Conservation (phyloP, 2,113 vertebrate genomes). For the Crotalus helleri region DNA sequence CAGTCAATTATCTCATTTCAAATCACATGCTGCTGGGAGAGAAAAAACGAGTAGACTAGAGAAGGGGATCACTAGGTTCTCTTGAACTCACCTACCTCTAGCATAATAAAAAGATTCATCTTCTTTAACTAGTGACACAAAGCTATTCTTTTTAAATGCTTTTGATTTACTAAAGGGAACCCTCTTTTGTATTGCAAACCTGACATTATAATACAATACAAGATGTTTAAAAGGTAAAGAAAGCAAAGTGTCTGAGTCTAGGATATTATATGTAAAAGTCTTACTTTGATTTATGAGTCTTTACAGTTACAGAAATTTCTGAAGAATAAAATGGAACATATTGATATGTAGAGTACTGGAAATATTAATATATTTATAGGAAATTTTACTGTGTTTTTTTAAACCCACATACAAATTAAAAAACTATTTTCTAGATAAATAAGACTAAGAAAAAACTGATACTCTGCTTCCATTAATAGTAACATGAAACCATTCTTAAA, state of each 20-base stretch:
- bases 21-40: neutral
- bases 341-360: neutral
- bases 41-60: neutral
- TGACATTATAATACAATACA: neutral
- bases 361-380: neutral
- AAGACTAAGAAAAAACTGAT: neutral
- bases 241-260: neutral
- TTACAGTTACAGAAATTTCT: neutral
- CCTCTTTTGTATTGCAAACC: neutral
- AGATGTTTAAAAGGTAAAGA: neutral
- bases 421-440: neutral
- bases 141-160: neutral
- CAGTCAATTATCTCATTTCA: neutral
- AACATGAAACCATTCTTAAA: constrained; percentile 5
- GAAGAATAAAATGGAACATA: neutral
- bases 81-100: neutral
- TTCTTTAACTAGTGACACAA: neutral
- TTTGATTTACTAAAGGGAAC: neutral
- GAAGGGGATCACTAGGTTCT: neutral
- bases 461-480: neutral
- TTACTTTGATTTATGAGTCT: neutral
- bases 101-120: neutral
- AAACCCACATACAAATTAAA: neutral
- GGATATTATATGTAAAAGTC: neutral
- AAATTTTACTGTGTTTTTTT: neutral